Evolutionary conservation across 1,140 invertebrate species (phyloP), one percentile per base, ranked within the genome.

Genomic region (Atta texana): DNA sequence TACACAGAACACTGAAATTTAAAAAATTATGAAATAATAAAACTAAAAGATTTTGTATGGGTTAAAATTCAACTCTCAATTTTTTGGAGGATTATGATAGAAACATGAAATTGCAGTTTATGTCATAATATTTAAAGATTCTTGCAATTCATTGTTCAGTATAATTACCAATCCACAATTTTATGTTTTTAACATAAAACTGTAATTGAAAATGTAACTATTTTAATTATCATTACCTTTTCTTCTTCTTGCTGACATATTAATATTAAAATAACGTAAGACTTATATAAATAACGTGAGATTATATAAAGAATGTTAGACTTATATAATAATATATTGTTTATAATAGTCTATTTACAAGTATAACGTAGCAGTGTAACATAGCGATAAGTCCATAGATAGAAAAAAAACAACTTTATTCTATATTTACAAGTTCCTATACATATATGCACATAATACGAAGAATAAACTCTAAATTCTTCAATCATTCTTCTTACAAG

Each of bases 341-440:
- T 31, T 71, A 44, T 61, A 59, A 59, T 24, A 72, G 7, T 49
- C n/a, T 71, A 81, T 14, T 81, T 81, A 68, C 5, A 49, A 77
- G 12, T 34, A 21, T 34, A 44, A 14, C 39, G 1, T 49, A 69
- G 18, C 10, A 39, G 1, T 39, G 7, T 16, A 55, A 53, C 16
- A 6, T 59, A 39, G 8, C 21, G 24, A 1, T 21, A n/a, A 12
- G 6, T 28, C 7, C 18, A 1, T 74, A 76, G 63, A 71, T 68
- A 76, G 28, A 57, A 88, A 80, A 72, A 81, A 84, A 88, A 85
- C 28, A 88, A 89, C 44, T 8, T 75, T 49, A 87, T 72, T 87
- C 51, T 89, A 28, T 90, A 90, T 90, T 74, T 90, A 90, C 88
- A 89, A 59, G 7, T 61, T 64, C 51, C 49, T 90, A 49, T 89